Percentiles rank a stretch among this genome's conserved stretches.
Evolutionary conservation across 2,113 vertebrate species (phyloP).

Genomic region (Egretta garzetta): DNA sequence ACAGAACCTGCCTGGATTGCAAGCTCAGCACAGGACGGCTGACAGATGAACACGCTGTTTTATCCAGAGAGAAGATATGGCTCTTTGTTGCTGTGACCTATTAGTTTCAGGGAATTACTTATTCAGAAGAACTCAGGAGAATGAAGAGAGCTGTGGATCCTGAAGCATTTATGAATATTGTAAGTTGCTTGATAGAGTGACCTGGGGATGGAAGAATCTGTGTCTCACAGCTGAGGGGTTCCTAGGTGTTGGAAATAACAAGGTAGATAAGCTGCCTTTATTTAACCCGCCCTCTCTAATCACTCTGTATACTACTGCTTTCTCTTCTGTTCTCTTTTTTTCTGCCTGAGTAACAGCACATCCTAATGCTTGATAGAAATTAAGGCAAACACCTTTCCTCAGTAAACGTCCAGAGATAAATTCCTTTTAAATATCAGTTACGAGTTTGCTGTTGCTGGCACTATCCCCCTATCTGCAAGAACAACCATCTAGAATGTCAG

Average conservation of each 20-base stretch:
- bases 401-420: not conserved
- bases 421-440: not conserved
- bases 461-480: not conserved
- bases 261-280: not conserved
- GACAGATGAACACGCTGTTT: not conserved
- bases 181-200: not conserved
- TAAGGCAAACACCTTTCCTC: not conserved
- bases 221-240: not conserved
- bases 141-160: not conserved
- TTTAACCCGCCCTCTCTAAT: not conserved
- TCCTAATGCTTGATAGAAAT: not conserved
- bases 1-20: not conserved
- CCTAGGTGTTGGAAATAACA: not conserved
- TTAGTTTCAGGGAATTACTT: not conserved
- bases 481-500: not conserved
- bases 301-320: not conserved
- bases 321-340: not conserved
- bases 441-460: not conserved
- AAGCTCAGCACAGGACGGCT: not conserved
- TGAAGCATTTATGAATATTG: constrained; percentile 5
- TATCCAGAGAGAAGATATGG: constrained; percentile 41
- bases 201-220: not conserved
- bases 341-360: not conserved
- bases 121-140: not conserved
- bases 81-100: not conserved